These are phyloP conservation scores for Anoplophora glabripennis DNA, from an alignment of 1,140 invertebrate genomes.

Conservation along the genomic window DNA sequence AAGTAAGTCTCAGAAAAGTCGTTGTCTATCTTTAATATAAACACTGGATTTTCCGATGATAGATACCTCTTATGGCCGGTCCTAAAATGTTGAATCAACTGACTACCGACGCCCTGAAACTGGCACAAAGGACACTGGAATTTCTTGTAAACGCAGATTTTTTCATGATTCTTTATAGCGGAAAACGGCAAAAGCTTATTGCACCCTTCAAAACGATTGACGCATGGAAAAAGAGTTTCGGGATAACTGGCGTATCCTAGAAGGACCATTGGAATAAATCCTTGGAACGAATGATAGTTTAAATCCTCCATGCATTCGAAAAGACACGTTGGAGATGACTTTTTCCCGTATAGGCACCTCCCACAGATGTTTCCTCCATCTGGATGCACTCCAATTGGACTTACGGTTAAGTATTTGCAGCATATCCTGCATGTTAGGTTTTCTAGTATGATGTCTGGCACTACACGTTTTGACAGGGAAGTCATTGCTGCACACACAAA, in stretches of 20 bases:
- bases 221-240: conserved; percentile 6
- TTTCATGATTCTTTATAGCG: conserved; percentile 4
- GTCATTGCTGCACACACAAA: no score
- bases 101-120: no score
- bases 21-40: no score
- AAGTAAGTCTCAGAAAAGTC: no score
- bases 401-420: conserved; percentile 12
- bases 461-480: no score
- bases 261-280: conserved; percentile 5
- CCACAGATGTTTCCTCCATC: conserved; percentile 15
- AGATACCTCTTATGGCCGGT: no score
- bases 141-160: no score
- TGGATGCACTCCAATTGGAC: conserved; percentile 8
- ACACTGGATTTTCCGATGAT: no score
- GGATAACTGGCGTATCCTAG: conserved; percentile 10
- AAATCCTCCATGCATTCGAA: conserved; percentile 4
- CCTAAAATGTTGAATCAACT: neutral
- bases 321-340: neutral
- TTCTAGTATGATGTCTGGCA: conserved; percentile 11
- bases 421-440: conserved; percentile 1
- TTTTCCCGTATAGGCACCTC: conserved; percentile 6
- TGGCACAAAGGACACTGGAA: no score
- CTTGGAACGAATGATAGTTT: neutral
- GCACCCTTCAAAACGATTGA: conserved; percentile 14
- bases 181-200: conserved; percentile 1